Base-by-base conservation (phyloP, 2,888 invertebrate species). In the Apodemia zela region DNA sequence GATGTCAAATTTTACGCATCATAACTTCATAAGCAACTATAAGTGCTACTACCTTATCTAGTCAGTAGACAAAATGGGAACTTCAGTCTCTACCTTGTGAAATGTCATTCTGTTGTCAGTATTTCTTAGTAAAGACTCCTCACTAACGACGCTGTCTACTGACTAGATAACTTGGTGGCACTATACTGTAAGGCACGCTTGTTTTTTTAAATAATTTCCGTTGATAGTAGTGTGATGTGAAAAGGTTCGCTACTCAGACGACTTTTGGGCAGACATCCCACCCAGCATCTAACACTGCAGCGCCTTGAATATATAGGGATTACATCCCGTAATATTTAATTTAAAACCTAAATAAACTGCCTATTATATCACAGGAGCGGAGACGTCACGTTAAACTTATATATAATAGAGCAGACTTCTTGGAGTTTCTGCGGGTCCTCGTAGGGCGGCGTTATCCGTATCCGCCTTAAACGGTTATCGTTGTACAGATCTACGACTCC, bases 401-500 rank as follows among this genome's bases (percentile, higher is more conserved):
- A 79, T 13, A 91, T 71, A 63, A 80, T 81, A 4, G 73, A 68
- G 69, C 84, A 85, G 2, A 86, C 73, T 10, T 75, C 65, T 11
- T 76, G 71, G 18, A 85, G 63, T 1, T 69, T 72, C 2, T 67
- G 67, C 5, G 72, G 70, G 61, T 71, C 66, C 67, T 80, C 75
- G 77, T 86, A 89, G 0, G 81, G 81, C 1, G 80, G 66, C 21
- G 75, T 61, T 1, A 88, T 67, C 6, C 80, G 72, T 0, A 92
- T 63, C 42, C 65, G 72, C n/a, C 92, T 76, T 18, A 79, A 74
- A 3, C 76, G 72, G 35, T 78, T 71, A 11, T 82, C 82, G 0
- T 80, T 74, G 74, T 81, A 81, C 73, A 93, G 78, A 42, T 97
- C 96, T 42, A 98, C 76, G 13, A 97, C 94, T 69, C 95, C 95